These are phyloP conservation scores for Cydia amplana DNA, from an alignment of 1,140 invertebrate species.

Conservation along the genomic window DNA sequence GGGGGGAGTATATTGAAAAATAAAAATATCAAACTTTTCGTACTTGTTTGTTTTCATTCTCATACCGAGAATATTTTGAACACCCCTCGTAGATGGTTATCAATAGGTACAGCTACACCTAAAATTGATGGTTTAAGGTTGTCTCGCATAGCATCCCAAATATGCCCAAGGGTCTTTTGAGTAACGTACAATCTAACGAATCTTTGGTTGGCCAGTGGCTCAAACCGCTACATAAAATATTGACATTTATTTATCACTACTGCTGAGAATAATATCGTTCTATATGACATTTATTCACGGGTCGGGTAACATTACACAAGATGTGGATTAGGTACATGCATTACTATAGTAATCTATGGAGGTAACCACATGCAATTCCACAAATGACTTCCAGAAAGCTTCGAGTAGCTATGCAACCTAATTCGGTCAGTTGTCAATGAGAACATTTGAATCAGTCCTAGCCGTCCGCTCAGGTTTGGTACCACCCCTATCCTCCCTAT, in stretches of 20 bases:
- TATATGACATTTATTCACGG: conserved; percentile 19
- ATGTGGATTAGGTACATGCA: neutral
- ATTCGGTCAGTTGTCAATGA: conserved; percentile 9
- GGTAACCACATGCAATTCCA: neutral
- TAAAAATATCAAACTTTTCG: too few relatives aligned
- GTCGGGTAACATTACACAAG: neutral
- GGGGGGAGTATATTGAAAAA: too few relatives aligned
- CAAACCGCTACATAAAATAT: conserved; percentile 24
- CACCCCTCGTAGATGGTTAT: too few relatives aligned
- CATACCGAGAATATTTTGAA: too few relatives aligned
- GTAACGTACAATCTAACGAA: conserved; percentile 7
- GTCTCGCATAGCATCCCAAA: neutral
- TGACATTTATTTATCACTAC: conserved; percentile 28
- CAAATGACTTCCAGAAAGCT: conserved; percentile 13
- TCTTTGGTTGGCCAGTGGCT: neutral
- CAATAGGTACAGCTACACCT: too few relatives aligned
- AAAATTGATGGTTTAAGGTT: neutral
- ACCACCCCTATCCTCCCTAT: conserved; percentile 18
- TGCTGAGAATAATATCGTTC: conserved; percentile 2
- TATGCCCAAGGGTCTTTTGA: neutral
- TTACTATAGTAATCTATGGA: conserved; percentile 24
- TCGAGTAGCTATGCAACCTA: neutral
- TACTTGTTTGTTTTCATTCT: too few relatives aligned
- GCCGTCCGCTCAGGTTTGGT: neutral
- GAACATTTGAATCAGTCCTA: conserved; percentile 7